These are phyloP conservation scores for Clinocottus analis DNA, from an alignment of 2,113 vertebrate genomes.

Conservation along the genomic window DNA sequence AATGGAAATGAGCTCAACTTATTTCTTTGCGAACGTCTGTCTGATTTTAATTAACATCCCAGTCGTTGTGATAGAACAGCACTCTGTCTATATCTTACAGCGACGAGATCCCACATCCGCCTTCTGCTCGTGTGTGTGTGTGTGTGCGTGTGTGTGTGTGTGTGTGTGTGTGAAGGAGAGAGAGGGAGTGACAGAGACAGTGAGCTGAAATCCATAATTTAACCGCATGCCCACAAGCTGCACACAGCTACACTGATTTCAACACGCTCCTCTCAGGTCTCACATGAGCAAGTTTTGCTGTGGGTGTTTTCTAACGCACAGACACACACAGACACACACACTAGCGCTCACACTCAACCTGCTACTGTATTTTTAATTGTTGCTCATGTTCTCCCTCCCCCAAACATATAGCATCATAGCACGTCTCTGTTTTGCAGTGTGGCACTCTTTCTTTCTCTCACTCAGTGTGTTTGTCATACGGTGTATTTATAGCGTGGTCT, in stretches of 20 bases:
- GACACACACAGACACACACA: not conserved
- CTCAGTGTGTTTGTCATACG: constrained; percentile 44
- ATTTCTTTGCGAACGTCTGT: constrained; percentile 69
- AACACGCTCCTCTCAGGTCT: constrained; percentile 64
- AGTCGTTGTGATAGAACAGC: constrained; percentile 62
- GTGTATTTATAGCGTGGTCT: constrained; percentile 75
- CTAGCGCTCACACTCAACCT: constrained; percentile 20
- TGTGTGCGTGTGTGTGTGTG: constrained; percentile 51
- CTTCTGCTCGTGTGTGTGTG: constrained; percentile 41
- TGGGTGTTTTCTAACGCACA: constrained; percentile 56
- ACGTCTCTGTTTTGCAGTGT: constrained; percentile 39
- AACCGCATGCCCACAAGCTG: constrained; percentile 77
- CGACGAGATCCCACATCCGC: constrained; percentile 58
- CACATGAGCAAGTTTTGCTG: constrained; percentile 56
- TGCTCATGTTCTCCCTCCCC: constrained; percentile 61
- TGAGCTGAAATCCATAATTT: constrained; percentile 79
- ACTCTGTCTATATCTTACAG: constrained; percentile 78
- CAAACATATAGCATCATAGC: constrained; percentile 46
- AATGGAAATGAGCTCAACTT: constrained; percentile 71
- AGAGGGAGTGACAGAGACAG: constrained; percentile 62
- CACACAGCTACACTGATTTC: constrained; percentile 69
- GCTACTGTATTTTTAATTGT: constrained; percentile 75
- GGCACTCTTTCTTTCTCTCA: constrained; percentile 30
- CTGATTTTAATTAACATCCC: constrained; percentile 78
- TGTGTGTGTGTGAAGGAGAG: constrained; percentile 48